A percentile compares a stretch with the other conserved stretches of the same genome.
These are phyloP conservation scores for Tragelaphus strepsiceros DNA, from an alignment of 2,113 vertebrate genomes.

Conservation along the genomic window DNA sequence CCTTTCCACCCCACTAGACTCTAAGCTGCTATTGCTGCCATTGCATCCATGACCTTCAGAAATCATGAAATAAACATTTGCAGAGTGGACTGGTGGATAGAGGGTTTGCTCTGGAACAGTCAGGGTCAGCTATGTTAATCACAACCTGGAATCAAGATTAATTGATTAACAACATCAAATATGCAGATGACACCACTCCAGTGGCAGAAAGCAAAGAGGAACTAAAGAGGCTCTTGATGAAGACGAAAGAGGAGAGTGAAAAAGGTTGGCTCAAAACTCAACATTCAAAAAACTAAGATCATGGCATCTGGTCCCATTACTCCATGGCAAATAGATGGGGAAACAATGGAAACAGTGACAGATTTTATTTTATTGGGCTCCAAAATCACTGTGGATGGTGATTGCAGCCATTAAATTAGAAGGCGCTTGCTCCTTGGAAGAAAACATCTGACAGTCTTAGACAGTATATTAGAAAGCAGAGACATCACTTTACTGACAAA, in stretches of 20 bases:
- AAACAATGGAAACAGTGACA: background rate
- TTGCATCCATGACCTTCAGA: background rate
- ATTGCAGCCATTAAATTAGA: background rate
- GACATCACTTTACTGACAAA: background rate
- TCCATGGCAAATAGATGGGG: background rate
- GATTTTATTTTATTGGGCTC: background rate
- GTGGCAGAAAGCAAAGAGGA: background rate
- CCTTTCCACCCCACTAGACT: background rate
- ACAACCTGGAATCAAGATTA: background rate
- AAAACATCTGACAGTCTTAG: background rate
- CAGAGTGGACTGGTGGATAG: background rate
- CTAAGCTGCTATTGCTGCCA: background rate
- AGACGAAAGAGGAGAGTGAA: background rate
- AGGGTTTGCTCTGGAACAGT: slow-evolving; percentile 3
- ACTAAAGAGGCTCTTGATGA: background rate
- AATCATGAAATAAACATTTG: background rate
- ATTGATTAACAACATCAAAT: background rate
- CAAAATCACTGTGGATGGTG: background rate
- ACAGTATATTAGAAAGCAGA: background rate
- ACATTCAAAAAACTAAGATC: background rate
- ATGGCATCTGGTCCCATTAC: background rate
- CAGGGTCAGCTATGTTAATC: background rate
- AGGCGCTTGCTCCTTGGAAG: background rate
- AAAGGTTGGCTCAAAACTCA: background rate
- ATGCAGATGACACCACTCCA: background rate